Percentiles rank a stretch among this genome's conserved stretches.
These are phyloP conservation scores for Leptinotarsa rubiginosa DNA, from an alignment of 2,888 invertebrate genomes.

Conservation along the genomic window DNA sequence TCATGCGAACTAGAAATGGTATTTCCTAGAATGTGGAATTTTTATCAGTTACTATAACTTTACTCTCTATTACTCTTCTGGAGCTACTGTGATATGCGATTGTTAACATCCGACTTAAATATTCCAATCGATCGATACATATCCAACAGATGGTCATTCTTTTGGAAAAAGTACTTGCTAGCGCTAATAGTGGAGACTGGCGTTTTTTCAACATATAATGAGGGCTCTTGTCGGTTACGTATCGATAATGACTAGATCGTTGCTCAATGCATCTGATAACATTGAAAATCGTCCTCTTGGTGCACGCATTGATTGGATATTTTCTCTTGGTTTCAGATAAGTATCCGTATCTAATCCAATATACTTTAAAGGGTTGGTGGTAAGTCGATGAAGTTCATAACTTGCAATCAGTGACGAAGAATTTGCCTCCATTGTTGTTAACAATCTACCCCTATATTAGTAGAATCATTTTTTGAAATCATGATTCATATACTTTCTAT, in stretches of 20 bases:
- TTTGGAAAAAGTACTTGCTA: background rate
- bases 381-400: constrained; percentile 11
- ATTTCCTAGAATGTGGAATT: too few species aligned
- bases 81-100: background rate
- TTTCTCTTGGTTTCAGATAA: constrained; percentile 28
- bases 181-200: background rate
- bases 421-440: background rate
- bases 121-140: background rate
- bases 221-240: background rate
- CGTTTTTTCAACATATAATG: background rate
- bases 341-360: constrained; percentile 25
- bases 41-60: background rate
- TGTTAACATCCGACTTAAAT: background rate
- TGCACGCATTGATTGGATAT: constrained; percentile 17
- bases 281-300: constrained; percentile 11
- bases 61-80: background rate
- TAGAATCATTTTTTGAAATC: too few species aligned
- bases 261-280: background rate
- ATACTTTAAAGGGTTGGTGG: constrained; percentile 15
- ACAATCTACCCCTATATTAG: background rate
- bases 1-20: too few species aligned
- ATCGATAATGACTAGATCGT: background rate
- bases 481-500: too few species aligned
- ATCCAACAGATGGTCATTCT: constrained; percentile 3
- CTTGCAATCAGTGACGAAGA: background rate